Evolutionary conservation across 2,888 invertebrate species (phyloP), one percentile per base, ranked within the genome.

Genomic region (Myopa testacea): DNA sequence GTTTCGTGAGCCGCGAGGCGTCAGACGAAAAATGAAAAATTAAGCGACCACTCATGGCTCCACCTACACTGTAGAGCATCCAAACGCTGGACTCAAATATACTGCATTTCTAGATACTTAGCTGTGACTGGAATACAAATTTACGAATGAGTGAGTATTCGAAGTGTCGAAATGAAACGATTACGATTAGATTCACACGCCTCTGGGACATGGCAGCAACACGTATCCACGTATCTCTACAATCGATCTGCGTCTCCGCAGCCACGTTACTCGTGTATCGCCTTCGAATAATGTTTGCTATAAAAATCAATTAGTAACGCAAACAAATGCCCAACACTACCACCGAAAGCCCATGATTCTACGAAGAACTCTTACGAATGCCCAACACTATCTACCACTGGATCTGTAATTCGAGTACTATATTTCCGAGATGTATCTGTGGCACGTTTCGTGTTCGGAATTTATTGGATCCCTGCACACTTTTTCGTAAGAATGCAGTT

Each of bases 241-340:
- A 45, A 60, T 40, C 40, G 8, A 69, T 68, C 58, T 58, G 26
- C 58, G 10, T 58, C 58, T 58, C 12, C 8, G 19, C 68, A 4
- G 37, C 19, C n/a, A 37, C 38, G 65, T 67, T 26, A 68, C 75
- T n/a, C 75, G 4, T 26, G 40, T 38, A 58, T 38, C 68, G 7
- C 37, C 7, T 26, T 75, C 38, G 67, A 62, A 73, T 73, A 26
- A 19, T 45, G 45, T 45, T 73, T 34, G 26, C 60, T 26, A 68
- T 58, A 67, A 75, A 67, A 75, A 55, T 75, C 68, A 75, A 75
- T 75, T 75, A 75, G 68, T 67, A 55, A 37, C 19, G 68, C 67
- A 75, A 75, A 75, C 67, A 75, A 75, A 26, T 40, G 60, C 45
- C 45, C 45, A 45, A 26, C 26, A 26, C 45, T 10, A 10, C 45